Percentiles rank a stretch among this genome's conserved stretches.
These are phyloP conservation scores for Rhea americana DNA, from an alignment of 2,113 vertebrate genomes.

Conservation along the genomic window DNA sequence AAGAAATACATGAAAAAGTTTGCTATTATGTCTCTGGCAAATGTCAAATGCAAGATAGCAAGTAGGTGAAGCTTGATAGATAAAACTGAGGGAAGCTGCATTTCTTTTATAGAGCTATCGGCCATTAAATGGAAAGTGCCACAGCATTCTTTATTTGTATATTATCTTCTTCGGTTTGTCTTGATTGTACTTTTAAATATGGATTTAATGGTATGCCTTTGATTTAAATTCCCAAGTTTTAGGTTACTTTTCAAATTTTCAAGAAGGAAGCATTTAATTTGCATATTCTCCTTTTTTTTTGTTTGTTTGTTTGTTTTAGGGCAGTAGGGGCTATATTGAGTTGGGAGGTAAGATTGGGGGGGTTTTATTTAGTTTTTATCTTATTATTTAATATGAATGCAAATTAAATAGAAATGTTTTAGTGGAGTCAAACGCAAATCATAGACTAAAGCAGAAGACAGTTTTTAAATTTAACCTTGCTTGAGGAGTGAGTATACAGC, in stretches of 20 bases:
- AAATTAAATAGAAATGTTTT: neutral
- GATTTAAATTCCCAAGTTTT: neutral
- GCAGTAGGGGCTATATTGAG: no score
- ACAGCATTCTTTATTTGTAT: neutral
- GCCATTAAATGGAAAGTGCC: neutral
- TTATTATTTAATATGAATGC: neutral
- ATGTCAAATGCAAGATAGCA: neutral
- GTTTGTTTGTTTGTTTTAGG: fast-evolving
- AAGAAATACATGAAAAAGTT: neutral
- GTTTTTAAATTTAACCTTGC: neutral
- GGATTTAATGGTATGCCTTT: neutral
- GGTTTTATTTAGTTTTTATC: neutral
- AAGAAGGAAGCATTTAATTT: neutral
- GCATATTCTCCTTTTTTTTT: neutral
- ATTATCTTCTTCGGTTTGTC: neutral
- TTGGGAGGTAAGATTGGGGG: neutral
- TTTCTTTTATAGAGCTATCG: neutral
- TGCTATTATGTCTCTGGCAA: neutral
- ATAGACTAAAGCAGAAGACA: neutral
- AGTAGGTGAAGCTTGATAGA: neutral
- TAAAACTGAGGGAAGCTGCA: neutral
- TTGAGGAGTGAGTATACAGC: neutral
- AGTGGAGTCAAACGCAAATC: neutral
- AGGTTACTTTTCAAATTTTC: neutral
- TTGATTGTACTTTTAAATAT: neutral